Base-by-base conservation (phyloP, 1,140 invertebrate species). In the Drosophila elegans region DNA sequence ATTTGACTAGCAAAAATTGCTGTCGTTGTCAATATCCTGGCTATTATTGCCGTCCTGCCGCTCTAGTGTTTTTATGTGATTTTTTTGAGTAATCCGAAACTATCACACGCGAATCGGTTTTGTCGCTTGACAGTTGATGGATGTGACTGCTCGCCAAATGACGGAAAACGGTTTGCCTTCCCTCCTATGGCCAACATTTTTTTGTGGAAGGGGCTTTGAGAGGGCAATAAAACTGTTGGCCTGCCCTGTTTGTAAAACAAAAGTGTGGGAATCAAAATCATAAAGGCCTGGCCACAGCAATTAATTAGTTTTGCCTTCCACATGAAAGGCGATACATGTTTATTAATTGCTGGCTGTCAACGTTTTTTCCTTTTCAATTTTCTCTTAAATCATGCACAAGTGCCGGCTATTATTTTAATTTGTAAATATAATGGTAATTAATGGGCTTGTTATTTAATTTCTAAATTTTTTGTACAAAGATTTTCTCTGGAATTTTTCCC, bases 41-140 rank as follows among this genome's bases (percentile, higher is more conserved):
- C 53, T 52, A 55, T 57, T 57, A 62, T 62, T 74, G 68, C 13
- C 52, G 53, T 49, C 12, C 60, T 53, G 38, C 16, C 48, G 48
- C 48, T 75, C 25, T 59, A 27, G 7, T 25, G 52, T 36, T 60
- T 21, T 76, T 66, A 10, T 36, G 16, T n/a, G 34, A 36, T 32
- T 69, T 80, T 69, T 81, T 74, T 82, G 52, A 80, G 76, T 69
- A 82, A 82, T 82, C 79, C 74, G 69, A 83, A 82, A 79, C 75
- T 78, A 83, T 75, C 66, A 83, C 62, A 83, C 74, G 74, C 79
- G 80, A 83, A 83, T 83, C 74, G 71, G 71, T 71, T 82, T 79
- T 83, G 80, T 78, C 80, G 80, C 74, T 76, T 83, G 80, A 83
- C 80, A 84, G 59, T 83, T 83, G 80, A 83, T 83, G 80, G 75